Conservation (phyloP, 1,140 invertebrate genomes). For the Rhynchophorus ferrugineus region DNA sequence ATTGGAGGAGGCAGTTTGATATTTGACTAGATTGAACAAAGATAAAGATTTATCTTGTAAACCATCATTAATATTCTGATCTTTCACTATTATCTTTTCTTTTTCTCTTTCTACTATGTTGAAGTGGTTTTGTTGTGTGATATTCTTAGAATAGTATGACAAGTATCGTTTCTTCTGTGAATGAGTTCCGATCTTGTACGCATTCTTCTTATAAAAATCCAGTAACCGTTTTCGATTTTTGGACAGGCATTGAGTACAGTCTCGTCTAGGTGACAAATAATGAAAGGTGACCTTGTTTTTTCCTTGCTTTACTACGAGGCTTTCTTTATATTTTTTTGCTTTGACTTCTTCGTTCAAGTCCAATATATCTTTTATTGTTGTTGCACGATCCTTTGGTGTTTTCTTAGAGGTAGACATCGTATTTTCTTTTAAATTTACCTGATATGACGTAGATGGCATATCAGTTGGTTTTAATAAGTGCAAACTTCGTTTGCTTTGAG, state of each 20-base stretch:
- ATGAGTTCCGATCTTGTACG: constrained; percentile 1
- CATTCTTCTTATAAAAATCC: constrained; percentile 13
- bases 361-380: constrained; percentile 4
- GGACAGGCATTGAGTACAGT: constrained; percentile 14
- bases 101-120: background rate
- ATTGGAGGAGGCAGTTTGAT: background rate
- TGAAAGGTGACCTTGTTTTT: constrained; percentile 13
- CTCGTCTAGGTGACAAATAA: constrained; percentile 1
- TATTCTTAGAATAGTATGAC: background rate
- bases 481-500: background rate
- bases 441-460: background rate
- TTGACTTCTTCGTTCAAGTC: constrained; percentile 14
- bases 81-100: constrained; percentile 9
- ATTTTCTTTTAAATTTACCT: constrained; percentile 2
- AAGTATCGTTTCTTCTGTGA: background rate
- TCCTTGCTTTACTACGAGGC: background rate
- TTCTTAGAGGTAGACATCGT: background rate
- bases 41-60: constrained; percentile 3
- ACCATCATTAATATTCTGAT: constrained; percentile 5
- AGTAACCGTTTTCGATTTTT: constrained; percentile 9
- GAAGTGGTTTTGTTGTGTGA: background rate
- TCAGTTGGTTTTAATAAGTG: background rate
- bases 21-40: constrained; percentile 13
- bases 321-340: background rate
- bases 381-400: background rate